Conservation (phyloP, 2,113 vertebrate genomes). For the Tragulus kanchil region DNA sequence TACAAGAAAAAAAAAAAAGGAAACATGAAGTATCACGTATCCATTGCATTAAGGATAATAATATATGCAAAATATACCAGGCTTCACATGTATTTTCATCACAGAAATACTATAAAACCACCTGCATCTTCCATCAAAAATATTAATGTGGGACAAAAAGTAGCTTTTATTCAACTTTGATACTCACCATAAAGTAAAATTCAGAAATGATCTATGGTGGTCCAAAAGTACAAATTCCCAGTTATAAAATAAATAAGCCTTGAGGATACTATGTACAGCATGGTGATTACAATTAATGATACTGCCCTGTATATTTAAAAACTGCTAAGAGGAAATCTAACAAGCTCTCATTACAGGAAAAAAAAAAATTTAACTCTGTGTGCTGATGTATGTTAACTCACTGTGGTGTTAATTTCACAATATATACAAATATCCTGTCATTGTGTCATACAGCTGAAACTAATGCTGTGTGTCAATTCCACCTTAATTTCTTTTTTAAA, state of each 20-base stretch:
- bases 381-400: neutral
- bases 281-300: neutral
- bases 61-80: neutral
- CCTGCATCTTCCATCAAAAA: conserved; percentile 13
- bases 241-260: neutral
- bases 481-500: neutral
- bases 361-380: neutral
- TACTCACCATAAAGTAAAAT: conserved; percentile 26
- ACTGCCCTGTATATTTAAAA: neutral
- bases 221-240: neutral
- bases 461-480: neutral
- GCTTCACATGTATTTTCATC: neutral
- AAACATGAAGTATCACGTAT: neutral
- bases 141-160: neutral
- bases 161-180: neutral
- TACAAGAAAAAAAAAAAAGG: too few species aligned
- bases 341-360: neutral
- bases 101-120: conserved; percentile 41
- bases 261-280: neutral
- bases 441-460: neutral
- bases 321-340: neutral
- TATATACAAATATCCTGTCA: neutral
- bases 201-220: neutral
- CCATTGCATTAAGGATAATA: neutral
- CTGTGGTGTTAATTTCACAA: neutral